Evolutionary conservation across 1,140 invertebrate genomes (phyloP).

Genomic region (Campoletis sonorensis): DNA sequence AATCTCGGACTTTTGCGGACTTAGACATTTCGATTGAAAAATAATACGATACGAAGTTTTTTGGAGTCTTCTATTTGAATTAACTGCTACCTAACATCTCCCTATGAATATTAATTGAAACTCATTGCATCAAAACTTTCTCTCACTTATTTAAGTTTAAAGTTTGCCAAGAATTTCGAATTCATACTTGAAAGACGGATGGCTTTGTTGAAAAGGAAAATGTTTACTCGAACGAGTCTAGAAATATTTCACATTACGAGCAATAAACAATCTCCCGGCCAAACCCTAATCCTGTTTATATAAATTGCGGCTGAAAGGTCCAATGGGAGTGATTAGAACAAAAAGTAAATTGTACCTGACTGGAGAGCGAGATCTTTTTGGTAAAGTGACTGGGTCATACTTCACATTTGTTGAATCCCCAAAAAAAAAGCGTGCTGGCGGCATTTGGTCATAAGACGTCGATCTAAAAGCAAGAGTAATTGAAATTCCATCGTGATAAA

Average conservation of each 20-base stretch:
- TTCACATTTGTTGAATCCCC: neutral
- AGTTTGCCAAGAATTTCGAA: too few species aligned
- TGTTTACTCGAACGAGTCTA: too few species aligned
- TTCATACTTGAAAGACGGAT: too few species aligned
- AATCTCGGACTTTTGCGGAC: too few species aligned
- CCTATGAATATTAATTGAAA: too few species aligned
- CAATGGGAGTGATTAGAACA: neutral
- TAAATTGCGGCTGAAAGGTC: neutral
- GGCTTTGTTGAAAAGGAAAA: too few species aligned
- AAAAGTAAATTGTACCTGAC: conserved; percentile 9
- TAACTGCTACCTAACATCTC: too few species aligned
- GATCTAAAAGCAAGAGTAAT: neutral
- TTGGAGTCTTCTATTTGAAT: too few species aligned
- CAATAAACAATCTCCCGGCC: neutral
- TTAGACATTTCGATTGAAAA: too few species aligned
- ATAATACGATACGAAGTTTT: too few species aligned
- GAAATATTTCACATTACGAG: neutral
- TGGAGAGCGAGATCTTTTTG: conserved; percentile 17
- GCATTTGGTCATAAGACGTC: neutral
- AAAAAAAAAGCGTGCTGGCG: neutral
- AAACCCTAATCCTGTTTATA: neutral
- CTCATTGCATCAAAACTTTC: too few species aligned
- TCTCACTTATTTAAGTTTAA: too few species aligned
- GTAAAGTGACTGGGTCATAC: neutral
- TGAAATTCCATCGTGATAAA: neutral